Percentiles rank a stretch among this genome's conserved stretches.
Evolutionary conservation across 2,888 invertebrate genomes (phyloP).

Genomic region (Callyntrura guangdongensis): DNA sequence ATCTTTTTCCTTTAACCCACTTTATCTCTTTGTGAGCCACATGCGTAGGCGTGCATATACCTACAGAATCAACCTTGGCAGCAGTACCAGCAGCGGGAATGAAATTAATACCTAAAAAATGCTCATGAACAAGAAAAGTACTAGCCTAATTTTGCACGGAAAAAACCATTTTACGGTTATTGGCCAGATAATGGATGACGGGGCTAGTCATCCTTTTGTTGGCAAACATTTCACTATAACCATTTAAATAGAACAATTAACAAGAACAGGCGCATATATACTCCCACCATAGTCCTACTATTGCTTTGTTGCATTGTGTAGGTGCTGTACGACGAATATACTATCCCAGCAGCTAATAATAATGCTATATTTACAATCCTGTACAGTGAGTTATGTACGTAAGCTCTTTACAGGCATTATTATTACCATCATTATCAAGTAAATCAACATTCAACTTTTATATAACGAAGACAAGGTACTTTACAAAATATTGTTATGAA

Average conservation of each 20-base stretch:
- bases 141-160: conserved; percentile 70
- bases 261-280: conserved; percentile 46
- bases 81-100: not conserved
- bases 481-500: conserved; percentile 23
- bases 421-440: conserved; percentile 25
- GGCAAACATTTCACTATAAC: conserved; percentile 25
- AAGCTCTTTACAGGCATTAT: not conserved
- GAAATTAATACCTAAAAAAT: not conserved
- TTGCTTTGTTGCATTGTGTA: not conserved
- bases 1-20: conserved; percentile 66
- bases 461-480: conserved; percentile 52
- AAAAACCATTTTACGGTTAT: conserved; percentile 78
- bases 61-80: not conserved
- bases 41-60: conserved; percentile 29
- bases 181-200: conserved; percentile 78
- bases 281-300: not conserved
- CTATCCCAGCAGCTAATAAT: not conserved
- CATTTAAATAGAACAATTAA: conserved; percentile 76
- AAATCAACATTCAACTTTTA: conserved; percentile 51
- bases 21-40: not conserved
- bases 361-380: not conserved
- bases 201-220: conserved; percentile 58
- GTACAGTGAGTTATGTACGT: not conserved
- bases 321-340: not conserved
- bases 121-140: conserved; percentile 13